Base-by-base conservation (phyloP, 2,888 invertebrate genomes). In the Lochmaea crataegi region DNA sequence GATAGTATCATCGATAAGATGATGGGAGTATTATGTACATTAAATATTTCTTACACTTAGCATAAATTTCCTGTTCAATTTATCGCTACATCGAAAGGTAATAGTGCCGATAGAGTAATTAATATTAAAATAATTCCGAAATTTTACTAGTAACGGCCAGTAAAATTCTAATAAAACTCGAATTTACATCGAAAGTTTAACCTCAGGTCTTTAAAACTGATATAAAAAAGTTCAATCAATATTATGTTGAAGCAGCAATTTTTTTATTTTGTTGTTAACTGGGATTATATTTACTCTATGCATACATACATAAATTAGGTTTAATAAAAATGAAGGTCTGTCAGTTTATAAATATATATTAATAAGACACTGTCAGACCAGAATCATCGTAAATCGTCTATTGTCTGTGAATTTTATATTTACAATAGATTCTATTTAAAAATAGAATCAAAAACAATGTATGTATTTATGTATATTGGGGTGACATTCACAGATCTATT, bases 81-180 rank as follows among this genome's bases (percentile, higher is more conserved):
- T 53, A 53, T 53, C 18, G 10, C 16, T 11, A 10, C 16, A 53
- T 53, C 53, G 10, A 53, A 7, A 7, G 53, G 10, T 16, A 18
- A 53, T 10, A 16, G 51, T 53, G n/a, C 48, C 16, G 16, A 51
- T 14, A 0, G 51, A 51, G n/a, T 51, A 53, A 53, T 53, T 53
- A 53, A 53, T 53, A 53, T 53, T 53, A 53, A n/a, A 48, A 48
- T 53, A 53, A 53, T 53, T 18, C 18, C 7, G 53, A 53, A 53
- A 18, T 53, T 53, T 53, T 9, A 53, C 10, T 53, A n/a, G n/a
- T 16, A 53, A 16, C 9, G 7, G 51, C n/a, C 51, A 1, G 53
- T 18, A 53, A 53, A 53, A 53, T 53, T 18, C 16, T 53, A 53
- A 51, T 51, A 51, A 51, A 51, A 51, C 51, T 6, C 14, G n/a